Conservation (phyloP, 2,113 vertebrate species). For the Clarias gariepinus region DNA sequence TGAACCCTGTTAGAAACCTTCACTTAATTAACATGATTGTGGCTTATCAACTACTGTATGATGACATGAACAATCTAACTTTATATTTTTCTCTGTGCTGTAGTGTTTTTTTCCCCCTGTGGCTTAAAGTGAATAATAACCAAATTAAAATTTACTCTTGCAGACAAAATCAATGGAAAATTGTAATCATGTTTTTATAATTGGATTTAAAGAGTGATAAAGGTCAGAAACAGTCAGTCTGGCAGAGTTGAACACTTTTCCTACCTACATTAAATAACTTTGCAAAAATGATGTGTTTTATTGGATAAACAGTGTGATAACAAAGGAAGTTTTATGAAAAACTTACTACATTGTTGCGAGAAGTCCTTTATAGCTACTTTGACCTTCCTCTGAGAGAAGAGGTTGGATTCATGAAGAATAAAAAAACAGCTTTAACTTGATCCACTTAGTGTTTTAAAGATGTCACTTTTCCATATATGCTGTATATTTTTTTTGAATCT, state of each 20-base stretch:
- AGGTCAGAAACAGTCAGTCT: not conserved
- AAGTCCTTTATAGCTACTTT: not conserved
- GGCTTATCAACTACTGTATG: slow-evolving; percentile 34
- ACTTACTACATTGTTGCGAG: not conserved
- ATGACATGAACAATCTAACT: slow-evolving; percentile 24
- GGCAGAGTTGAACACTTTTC: not conserved
- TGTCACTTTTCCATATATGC: not conserved
- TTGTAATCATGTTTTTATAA: not conserved
- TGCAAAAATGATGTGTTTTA: not conserved
- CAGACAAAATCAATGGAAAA: not conserved
- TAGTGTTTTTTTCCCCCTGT: not conserved
- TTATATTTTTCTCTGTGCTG: not conserved
- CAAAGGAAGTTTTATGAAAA: not conserved
- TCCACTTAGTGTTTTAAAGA: not conserved
- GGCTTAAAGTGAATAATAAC: not conserved
- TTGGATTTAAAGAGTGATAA: not conserved
- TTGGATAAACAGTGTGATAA: not conserved
- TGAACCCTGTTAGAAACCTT: not conserved
- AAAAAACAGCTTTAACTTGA: not conserved
- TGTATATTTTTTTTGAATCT: not conserved
- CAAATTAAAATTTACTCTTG: not conserved
- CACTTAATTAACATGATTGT: slow-evolving; percentile 34
- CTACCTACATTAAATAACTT: not conserved
- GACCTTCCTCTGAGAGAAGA: not conserved
- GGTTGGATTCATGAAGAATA: not conserved